phyloP scores from a whole-genome alignment of 2,797 vertebrate genomes.

The Distichodus sexfasciatus region DNA sequence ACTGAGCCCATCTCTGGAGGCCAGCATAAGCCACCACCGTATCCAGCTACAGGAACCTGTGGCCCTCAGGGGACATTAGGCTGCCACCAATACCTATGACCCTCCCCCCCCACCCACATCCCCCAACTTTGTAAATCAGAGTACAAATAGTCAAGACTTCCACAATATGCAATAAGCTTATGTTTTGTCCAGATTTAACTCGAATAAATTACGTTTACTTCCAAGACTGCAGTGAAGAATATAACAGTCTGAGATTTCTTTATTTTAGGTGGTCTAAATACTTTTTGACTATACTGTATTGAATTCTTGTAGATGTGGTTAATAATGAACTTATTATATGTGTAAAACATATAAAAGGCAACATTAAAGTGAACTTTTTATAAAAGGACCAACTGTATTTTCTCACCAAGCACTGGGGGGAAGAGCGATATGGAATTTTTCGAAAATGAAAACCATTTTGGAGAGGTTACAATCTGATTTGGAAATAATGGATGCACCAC shows the following conservation, averaged over 20 bases:
- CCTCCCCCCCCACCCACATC: slow-evolving; percentile 38
- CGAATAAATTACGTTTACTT: neutral
- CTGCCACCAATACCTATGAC: slow-evolving; percentile 54
- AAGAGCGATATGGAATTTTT: slow-evolving; percentile 6
- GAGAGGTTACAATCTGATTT: slow-evolving; percentile 27
- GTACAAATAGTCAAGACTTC: neutral
- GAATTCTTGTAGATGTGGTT: no score
- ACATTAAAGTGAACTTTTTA: neutral
- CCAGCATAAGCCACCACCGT: slow-evolving; percentile 81
- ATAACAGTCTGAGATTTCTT: neutral
- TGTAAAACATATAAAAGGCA: no score
- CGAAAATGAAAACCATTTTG: slow-evolving; percentile 21
- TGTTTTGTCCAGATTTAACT: neutral
- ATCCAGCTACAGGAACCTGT: slow-evolving; percentile 71
- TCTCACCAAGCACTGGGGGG: neutral
- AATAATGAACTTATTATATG: no score
- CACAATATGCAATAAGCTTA: neutral
- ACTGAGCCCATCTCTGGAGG: slow-evolving; percentile 92
- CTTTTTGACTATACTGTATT: no score
- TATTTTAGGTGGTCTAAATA: neutral
- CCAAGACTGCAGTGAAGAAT: neutral
- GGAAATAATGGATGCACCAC: slow-evolving; percentile 12
- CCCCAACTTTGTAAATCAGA: neutral
- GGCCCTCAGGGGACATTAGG: slow-evolving; percentile 67
- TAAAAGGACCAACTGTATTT: neutral